phyloP scores from a whole-genome alignment of 2,113 vertebrate genomes.

The Macquaria ambigua region DNA sequence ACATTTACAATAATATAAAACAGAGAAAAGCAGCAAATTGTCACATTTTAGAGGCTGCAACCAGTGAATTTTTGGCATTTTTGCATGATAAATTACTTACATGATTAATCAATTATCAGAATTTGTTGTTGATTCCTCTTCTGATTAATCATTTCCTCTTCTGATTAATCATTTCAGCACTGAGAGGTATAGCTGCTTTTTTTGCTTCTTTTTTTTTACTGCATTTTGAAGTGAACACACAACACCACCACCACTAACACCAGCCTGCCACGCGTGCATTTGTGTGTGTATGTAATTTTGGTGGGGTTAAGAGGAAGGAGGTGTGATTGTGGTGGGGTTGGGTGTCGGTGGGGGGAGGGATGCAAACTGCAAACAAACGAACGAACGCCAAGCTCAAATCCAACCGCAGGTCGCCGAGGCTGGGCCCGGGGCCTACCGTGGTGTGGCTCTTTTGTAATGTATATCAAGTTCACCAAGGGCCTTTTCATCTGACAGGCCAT shows the following conservation, averaged over 20 bases:
- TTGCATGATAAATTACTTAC: not conserved
- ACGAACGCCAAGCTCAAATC: conserved; percentile 80
- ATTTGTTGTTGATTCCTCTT: not conserved
- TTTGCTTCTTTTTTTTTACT: not conserved
- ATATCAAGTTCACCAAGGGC: conserved; percentile 84
- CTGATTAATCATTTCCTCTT: not conserved
- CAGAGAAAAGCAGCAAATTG: not conserved
- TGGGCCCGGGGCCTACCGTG: conserved; percentile 60
- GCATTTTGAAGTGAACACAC: not conserved
- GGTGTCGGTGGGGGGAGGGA: not conserved
- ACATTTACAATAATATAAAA: not conserved
- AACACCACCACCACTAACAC: conserved; percentile 7
- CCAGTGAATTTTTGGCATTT: not conserved
- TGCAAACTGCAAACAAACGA: conserved; percentile 61
- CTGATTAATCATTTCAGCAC: not conserved
- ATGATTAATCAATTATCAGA: not conserved
- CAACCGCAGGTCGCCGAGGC: conserved; percentile 65
- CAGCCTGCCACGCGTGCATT: conserved; percentile 59
- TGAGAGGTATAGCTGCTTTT: not conserved
- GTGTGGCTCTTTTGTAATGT: conserved; percentile 88
- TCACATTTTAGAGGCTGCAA: not conserved
- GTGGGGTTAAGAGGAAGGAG: conserved; percentile 48
- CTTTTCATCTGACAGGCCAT: conserved; percentile 87
- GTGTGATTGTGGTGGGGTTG: conserved; percentile 11
- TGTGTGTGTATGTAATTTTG: conserved; percentile 53